Evolutionary conservation across 2,113 vertebrate species (phyloP), one percentile per base, ranked within the genome.

Genomic region (Rhombomys opimus): DNA sequence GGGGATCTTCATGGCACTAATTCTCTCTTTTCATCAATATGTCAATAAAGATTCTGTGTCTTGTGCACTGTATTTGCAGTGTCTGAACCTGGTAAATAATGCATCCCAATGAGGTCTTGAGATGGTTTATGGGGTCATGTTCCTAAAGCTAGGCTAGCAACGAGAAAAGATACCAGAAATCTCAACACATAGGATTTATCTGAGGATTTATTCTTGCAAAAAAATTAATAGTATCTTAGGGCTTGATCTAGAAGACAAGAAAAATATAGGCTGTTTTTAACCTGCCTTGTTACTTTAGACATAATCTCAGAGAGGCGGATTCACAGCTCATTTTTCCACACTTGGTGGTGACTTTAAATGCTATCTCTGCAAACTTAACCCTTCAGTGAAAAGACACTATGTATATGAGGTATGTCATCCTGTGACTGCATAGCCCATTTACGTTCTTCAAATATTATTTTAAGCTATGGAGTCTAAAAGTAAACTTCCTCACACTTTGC

Each of bases 271-370:
- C 10, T 95, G 8, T 50, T 80, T 63, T 93, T 18, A 50, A 76
- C 10, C 68, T 90, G 27, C 32, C 84, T 94, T 54, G 68, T 8
- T 81, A 6, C 87, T 93, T 93, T 91, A 90, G n/a, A 95, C 57
- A 68, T 95, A 38, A 86, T 67, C 76, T 3, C 85, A 54, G 72
- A 96, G 5, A 97, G 90, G 20, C 0, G 52, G 96, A 96, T 78
- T 80, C 91, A 95, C 97, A 96, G 95, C 67, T 90, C 4, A 89
- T 93, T 85, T 92, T 93, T 59, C 20, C 90, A 85, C 52, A 97
- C 86, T 96, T 96, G 52, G 2, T 67, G 87, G 17, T 88, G 87
- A 90, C 61, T 97, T 92, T 93, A 92, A 96, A 90, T 96, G 41
- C 3, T 82, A 90, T 76, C 38, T 46, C 57, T 90, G 32, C 92